Base-by-base conservation (phyloP, 1,140 invertebrate species). In the Nymphalis io region DNA sequence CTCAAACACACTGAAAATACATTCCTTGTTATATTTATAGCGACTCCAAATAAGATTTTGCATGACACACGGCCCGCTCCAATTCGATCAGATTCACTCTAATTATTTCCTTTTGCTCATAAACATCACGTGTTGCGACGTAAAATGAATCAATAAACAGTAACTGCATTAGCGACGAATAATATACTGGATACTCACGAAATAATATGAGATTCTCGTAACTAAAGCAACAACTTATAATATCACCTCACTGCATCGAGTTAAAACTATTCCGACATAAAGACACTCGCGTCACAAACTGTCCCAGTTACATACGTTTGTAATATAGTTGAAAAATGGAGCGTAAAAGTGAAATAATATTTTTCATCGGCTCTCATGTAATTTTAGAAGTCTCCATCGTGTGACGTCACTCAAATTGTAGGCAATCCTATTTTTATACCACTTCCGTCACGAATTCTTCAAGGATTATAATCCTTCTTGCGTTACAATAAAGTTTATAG, bases 351-450 rank as follows among this genome's bases (percentile, higher is more conserved):
- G 70, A 75, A 73, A 75, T 84, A 82, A 86, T 82, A 80, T 85
- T 86, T 87, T 81, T 77, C 76, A 81, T 80, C 38, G 74, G 76
- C 76, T 83, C 75, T 82, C 82, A 78, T 88, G 89, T 91, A 91
- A 91, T 87, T 89, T 91, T 90, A 91, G 85, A 89, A 83, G 80
- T 80, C 79, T 82, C 79, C 82, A 82, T 84, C 73, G 78, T 69
- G 80, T 91, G 87, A 91, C 89, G 87, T 90, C 87, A 91, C 82
- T 81, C 73, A 79, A 83, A 84, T 88, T 85, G 88, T 89, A 87
- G 89, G 89, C 89, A 91, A 90, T 91, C 87, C 88, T 91, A 89
- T 89, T 89, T 90, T 86, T 88, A 80, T 87, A 81, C 76, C 70
- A 88, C 80, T 89, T 91, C 87, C 87, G 83, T 80, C 79, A 80